Percentiles rank a stretch among this genome's conserved stretches.
phyloP scores from a whole-genome alignment of 2,113 vertebrate species.

The Tragelaphus imberbis region DNA sequence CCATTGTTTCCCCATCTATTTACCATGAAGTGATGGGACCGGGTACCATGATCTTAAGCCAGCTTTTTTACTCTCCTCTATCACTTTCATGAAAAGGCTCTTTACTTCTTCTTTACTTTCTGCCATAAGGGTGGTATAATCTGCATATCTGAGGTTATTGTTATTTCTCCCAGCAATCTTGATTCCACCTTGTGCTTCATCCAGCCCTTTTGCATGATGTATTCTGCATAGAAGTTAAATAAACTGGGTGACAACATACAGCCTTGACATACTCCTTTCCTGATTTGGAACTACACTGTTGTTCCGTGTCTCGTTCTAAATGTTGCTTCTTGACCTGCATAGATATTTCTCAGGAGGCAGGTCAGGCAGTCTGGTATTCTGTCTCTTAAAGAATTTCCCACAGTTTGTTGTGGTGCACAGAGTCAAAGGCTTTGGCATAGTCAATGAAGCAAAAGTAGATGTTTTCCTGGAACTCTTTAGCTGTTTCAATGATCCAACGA shows the following conservation, averaged over 20 bases:
- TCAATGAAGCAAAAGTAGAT: not conserved
- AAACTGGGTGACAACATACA: not conserved
- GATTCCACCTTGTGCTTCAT: not conserved
- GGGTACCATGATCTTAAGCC: not conserved
- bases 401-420: not conserved
- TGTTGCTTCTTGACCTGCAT: not conserved
- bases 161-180: not conserved
- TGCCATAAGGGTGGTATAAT: not conserved
- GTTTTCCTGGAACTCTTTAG: not conserved
- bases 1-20: not conserved
- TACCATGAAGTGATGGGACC: not conserved
- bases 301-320: not conserved
- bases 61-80: not conserved
- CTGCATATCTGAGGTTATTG: not conserved
- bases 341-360: not conserved
- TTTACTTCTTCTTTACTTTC: not conserved
- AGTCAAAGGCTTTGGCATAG: not conserved
- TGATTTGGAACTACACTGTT: not conserved
- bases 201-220: not conserved
- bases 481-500: not conserved
- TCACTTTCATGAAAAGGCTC: not conserved
- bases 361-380: not conserved
- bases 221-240: not conserved
- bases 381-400: not conserved
- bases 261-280: not conserved